Conservation (phyloP, 1,140 invertebrate genomes). For the Lepidurus packardi region DNA sequence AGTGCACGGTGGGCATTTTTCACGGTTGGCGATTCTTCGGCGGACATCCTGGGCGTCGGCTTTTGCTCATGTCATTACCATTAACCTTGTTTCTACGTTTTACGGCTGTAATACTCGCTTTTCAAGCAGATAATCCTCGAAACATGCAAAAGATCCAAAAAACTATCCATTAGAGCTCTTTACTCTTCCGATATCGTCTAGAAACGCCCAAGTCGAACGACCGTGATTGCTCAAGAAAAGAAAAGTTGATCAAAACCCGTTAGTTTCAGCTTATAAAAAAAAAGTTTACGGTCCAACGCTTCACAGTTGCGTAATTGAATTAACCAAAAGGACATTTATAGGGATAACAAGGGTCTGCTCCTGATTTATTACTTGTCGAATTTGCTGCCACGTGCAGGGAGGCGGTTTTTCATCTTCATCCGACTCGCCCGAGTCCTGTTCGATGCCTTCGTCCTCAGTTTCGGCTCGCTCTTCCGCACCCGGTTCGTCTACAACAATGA, state of each 20-base stretch:
- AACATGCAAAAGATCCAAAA: neutral
- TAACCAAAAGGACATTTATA: neutral
- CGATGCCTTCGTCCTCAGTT: conserved; percentile 84
- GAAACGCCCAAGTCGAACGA: neutral
- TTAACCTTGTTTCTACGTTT: neutral
- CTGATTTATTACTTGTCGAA: conserved; percentile 36
- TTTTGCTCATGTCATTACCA: neutral
- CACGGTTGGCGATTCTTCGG: conserved; percentile 1
- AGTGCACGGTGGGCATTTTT: conserved; percentile 14
- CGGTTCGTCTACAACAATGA: conserved; percentile 35
- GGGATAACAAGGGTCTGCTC: neutral
- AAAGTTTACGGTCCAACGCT: neutral
- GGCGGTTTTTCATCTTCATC: conserved; percentile 49
- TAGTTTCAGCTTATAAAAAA: too few species aligned
- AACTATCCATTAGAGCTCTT: neutral
- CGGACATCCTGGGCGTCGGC: conserved; percentile 12
- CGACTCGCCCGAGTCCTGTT: conserved; percentile 73
- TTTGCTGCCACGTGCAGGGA: conserved; percentile 36
- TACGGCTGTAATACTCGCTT: neutral
- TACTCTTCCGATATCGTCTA: neutral
- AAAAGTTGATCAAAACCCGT: too few species aligned
- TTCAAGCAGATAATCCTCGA: neutral
- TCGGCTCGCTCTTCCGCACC: conserved; percentile 50
- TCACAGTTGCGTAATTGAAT: neutral
- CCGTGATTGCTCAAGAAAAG: neutral